Conservation (phyloP, 2,888 invertebrate species). For the Drosophila borborema region DNA sequence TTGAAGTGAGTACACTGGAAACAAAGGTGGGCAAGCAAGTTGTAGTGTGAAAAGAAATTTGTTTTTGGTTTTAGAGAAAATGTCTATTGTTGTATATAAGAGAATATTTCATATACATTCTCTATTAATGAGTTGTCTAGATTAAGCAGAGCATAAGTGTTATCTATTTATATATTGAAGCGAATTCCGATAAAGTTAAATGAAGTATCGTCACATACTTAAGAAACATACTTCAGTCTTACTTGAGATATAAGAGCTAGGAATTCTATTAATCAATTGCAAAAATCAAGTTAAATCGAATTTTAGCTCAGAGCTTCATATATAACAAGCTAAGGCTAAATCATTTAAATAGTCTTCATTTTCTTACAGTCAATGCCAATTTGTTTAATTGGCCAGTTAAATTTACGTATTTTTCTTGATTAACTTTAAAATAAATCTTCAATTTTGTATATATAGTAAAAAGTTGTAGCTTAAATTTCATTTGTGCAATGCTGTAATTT, state of each 20-base stretch:
- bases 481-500: slow-evolving; percentile 40
- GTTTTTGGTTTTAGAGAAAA: too few relatives aligned
- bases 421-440: slow-evolving; percentile 9
- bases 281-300: background rate
- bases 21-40: slow-evolving; percentile 1
- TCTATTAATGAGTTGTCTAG: too few relatives aligned
- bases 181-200: too few relatives aligned
- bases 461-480: background rate
- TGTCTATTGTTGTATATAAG: background rate
- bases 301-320: background rate
- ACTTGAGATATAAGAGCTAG: too few relatives aligned
- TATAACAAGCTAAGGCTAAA: background rate
- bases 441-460: slow-evolving; percentile 9
- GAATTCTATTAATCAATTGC: background rate
- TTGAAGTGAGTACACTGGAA: background rate
- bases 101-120: too few relatives aligned
- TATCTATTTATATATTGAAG: too few relatives aligned
- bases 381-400: slow-evolving; percentile 9
- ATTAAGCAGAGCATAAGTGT: too few relatives aligned
- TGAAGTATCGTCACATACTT: too few relatives aligned
- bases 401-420: slow-evolving; percentile 7
- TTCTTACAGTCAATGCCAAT: background rate
- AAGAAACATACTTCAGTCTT: too few relatives aligned
- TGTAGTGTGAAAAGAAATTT: background rate
- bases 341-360: background rate